Conservation (phyloP, 2,113 vertebrate species). For the Cettia cetti region DNA sequence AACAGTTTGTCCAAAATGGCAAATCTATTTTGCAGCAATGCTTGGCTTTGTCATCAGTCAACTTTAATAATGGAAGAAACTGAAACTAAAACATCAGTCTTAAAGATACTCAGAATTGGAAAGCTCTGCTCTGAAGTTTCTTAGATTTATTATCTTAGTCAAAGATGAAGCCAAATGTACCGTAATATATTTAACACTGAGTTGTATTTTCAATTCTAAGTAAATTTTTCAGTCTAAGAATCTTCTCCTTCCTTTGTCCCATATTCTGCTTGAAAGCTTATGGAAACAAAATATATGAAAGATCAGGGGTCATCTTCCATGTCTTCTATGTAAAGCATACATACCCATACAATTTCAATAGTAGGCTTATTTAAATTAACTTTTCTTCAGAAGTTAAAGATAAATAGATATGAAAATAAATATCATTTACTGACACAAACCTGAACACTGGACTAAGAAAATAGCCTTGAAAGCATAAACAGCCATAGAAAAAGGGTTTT, state of each 20-base stretch:
- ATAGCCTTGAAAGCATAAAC: not conserved
- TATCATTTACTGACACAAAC: not conserved
- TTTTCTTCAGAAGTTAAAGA: not conserved
- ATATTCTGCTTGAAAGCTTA: not conserved
- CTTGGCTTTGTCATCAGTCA: not conserved
- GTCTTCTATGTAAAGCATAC: not conserved
- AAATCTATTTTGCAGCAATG: not conserved
- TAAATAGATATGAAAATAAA: not conserved
- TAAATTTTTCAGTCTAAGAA: not conserved
- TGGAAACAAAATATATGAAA: not conserved
- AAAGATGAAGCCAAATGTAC: not conserved
- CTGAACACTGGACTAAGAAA: not conserved
- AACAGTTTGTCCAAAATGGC: not conserved
- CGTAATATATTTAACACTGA: not conserved
- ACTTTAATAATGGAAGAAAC: not conserved
- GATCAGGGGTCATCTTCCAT: not conserved
- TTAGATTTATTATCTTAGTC: not conserved
- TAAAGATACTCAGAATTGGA: not conserved
- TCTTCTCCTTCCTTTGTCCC: not conserved
- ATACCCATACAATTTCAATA: not conserved
- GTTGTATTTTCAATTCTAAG: not conserved
- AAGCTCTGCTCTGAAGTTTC: not conserved
- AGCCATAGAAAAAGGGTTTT: not conserved
- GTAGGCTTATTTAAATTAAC: not conserved
- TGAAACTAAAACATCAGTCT: not conserved